A percentile compares a stretch with the other conserved stretches of the same genome.
phyloP scores from a whole-genome alignment of 2,888 invertebrate species.

The Dicroscelio sp. region DNA sequence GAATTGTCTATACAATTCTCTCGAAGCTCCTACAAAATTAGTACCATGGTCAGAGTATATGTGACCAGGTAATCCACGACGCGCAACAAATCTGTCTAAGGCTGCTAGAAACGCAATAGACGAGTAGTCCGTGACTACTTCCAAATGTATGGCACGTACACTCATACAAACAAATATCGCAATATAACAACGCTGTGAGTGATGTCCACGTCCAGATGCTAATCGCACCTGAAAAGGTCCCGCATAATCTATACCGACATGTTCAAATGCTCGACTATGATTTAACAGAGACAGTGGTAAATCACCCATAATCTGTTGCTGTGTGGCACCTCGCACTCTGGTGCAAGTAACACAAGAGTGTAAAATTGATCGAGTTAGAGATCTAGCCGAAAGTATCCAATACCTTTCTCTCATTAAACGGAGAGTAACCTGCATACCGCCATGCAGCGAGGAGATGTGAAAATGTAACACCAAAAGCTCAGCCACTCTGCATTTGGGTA shows the following conservation, averaged over 20 bases:
- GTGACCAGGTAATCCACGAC: constrained; percentile 12
- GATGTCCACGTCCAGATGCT: constrained; percentile 73
- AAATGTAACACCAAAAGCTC: not conserved
- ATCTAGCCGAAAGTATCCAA: constrained; percentile 59
- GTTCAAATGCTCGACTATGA: constrained; percentile 57
- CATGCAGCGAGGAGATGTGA: constrained; percentile 48
- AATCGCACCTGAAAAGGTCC: constrained; percentile 74
- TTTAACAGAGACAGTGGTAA: constrained; percentile 61
- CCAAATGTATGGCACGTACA: constrained; percentile 12
- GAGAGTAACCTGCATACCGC: constrained; percentile 55
- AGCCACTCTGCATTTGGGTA: constrained; percentile 27
- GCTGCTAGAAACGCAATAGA: constrained; percentile 4
- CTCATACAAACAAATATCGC: constrained; percentile 39
- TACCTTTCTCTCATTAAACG: constrained; percentile 54
- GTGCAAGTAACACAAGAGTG: constrained; percentile 37
- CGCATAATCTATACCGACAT: constrained; percentile 84
- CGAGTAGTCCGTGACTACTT: constrained; percentile 9
- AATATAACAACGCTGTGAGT: not conserved
- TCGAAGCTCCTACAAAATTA: constrained; percentile 56
- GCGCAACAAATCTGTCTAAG: constrained; percentile 23
- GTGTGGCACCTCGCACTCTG: not conserved
- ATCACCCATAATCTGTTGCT: constrained; percentile 81
- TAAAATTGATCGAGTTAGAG: constrained; percentile 8
- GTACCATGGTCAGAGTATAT: constrained; percentile 70
- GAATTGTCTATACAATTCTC: constrained; percentile 52